Conservation (phyloP, 2,113 vertebrate species). For the Nycticryphes semicollaris region DNA sequence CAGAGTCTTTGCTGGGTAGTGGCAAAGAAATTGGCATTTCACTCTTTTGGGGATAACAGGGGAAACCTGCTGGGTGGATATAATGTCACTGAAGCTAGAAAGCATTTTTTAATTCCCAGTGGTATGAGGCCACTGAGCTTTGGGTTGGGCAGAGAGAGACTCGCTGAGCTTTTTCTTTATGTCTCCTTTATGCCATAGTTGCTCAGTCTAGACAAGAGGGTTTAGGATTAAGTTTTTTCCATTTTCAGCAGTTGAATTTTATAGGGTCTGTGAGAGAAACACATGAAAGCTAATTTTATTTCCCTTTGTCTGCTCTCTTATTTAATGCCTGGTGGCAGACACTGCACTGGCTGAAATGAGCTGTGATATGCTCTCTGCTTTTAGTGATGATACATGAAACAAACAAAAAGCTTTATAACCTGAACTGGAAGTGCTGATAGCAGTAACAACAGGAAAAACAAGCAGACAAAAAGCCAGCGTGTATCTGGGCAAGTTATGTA, state of each 20-base stretch:
- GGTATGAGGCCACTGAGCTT: background rate
- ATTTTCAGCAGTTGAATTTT: background rate
- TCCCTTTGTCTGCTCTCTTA: conserved; percentile 7
- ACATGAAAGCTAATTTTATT: conserved; percentile 2
- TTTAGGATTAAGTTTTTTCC: background rate
- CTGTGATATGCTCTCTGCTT: background rate
- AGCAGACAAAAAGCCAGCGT: background rate
- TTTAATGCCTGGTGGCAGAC: background rate
- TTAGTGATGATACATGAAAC: background rate
- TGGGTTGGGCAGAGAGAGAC: background rate
- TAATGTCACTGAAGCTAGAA: background rate
- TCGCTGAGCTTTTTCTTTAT: background rate
- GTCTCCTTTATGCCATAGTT: background rate
- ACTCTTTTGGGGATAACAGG: background rate
- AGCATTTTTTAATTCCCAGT: background rate
- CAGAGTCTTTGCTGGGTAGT: background rate
- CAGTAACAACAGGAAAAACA: background rate
- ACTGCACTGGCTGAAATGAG: background rate
- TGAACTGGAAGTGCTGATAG: background rate
- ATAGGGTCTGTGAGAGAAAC: background rate
- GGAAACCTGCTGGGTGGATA: background rate
- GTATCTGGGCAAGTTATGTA: background rate
- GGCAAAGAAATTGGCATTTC: background rate
- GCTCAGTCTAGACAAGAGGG: background rate
- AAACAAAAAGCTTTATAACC: conserved; percentile 8